Evolutionary conservation across 1,140 invertebrate species (phyloP), one percentile per base, ranked within the genome.

Genomic region (Ips nitidus): DNA sequence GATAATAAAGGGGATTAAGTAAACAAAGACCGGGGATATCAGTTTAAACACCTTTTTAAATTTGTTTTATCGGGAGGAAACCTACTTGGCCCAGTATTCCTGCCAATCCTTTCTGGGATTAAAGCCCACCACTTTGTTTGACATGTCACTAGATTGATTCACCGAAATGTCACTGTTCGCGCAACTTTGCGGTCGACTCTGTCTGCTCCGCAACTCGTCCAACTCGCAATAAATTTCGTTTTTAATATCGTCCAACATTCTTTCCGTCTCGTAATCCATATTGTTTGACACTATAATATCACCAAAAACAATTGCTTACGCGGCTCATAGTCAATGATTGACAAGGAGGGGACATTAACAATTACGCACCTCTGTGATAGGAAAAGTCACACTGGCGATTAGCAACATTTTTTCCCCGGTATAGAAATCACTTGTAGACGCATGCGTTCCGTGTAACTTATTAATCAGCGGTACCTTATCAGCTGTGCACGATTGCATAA

Each of bases 21-120:
- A 22, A 22, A 22, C 22, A 22, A 22, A 22, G 22, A 22, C 22
- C 22, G 22, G 22, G 22, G 22, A 22, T 22, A 22, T 0, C 22
- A 22, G 22, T 22, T 22, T 22, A 22, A 22, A 22, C 22, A 22
- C 22, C 22, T 22, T 22, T 22, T 22, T 22, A 22, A 22, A 22
- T 22, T 22, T 22, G 22, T 22, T 22, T 22, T 22, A 22, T 22
- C 22, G 22, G 22, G 22, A 50, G 43, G 8, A 45, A 52, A 60
- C 6, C 7, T 70, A 77, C 76, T 75, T 76, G 65, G 71, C 72
- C 76, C 75, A 77, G 52, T 77, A 77, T 6, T 77, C 73, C 65
- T 75, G 57, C 76, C 76, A 77, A 45, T 69, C 64, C n/a, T 64
- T 39, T n/a, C 38, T 41, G 4, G n/a, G 7, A 5, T 45, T 6